These are phyloP conservation scores for Taxidea taxus DNA, from an alignment of 2,113 vertebrate genomes.

Conservation along the genomic window DNA sequence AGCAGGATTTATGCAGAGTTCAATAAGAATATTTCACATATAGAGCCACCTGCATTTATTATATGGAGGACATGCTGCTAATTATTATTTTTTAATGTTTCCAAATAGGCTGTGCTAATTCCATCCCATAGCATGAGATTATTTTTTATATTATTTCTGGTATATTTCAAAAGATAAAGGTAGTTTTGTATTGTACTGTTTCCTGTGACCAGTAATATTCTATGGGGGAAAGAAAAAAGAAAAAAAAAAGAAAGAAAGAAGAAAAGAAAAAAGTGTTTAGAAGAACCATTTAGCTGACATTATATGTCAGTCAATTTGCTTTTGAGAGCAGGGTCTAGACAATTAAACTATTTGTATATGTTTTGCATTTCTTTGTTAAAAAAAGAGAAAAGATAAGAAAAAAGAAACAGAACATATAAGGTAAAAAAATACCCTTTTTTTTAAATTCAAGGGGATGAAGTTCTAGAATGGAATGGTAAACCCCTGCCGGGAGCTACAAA, in stretches of 20 bases:
- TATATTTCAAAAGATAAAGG: conserved; percentile 45
- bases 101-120: conserved; percentile 69
- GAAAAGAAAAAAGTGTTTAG: conserved; percentile 42
- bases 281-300: conserved; percentile 55
- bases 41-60: conserved; percentile 25
- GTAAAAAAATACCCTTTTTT: conserved; percentile 81
- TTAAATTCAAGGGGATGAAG: conserved; percentile 95
- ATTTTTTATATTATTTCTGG: conserved; percentile 61
- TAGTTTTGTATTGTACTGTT: conserved; percentile 51
- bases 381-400: conserved; percentile 72
- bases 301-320: conserved; percentile 53
- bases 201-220: conserved; percentile 38
- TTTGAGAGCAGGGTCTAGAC: conserved; percentile 36
- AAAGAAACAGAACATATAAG: conserved; percentile 76
- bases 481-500: conserved; percentile 98
- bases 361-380: conserved; percentile 69
- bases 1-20: background rate
- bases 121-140: conserved; percentile 64
- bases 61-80: conserved; percentile 62
- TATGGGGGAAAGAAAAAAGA: background rate
- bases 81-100: conserved; percentile 70
- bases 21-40: conserved; percentile 6
- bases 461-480: conserved; percentile 99
- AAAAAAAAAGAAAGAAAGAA: background rate
- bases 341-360: conserved; percentile 68